Evolutionary conservation across 1,140 invertebrate species (phyloP), one percentile per base, ranked within the genome.

Genomic region (Atopsyche davidsoni): DNA sequence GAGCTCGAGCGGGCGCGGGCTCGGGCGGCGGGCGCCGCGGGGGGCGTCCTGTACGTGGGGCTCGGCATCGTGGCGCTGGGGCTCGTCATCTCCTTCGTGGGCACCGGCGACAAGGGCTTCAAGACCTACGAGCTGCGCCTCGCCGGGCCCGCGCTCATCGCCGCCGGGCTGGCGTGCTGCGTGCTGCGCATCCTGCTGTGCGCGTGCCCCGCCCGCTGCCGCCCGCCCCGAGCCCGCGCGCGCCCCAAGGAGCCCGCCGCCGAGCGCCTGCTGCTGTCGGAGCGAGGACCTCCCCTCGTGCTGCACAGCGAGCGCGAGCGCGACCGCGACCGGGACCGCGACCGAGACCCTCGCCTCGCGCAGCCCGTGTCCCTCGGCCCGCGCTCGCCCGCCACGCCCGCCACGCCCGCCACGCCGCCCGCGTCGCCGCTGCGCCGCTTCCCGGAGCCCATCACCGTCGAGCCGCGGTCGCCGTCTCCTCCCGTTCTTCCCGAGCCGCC

Each of bases 101-200:
- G 89, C 54, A 88, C 87, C 40, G 88, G 89, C 53, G 89, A 92
- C 68, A 89, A 89, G 70, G 87, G 87, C 59, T 92, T 92, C 76
- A 86, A 89, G 68, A 90, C 87, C 39, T 78, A 85, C 31, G 87
- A 90, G 65, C 71, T 92, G 38, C 79, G 85, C 45, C 77, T 90
- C 51, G 87, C 91, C 64, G 89, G 88, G 28, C 89, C 89, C 28
- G 84, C 85, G 31, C 78, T 89, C 49, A 76, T 79, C 55, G 67
- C 75, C 22, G 75, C 73, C 35, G 78, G 78, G 18, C 66, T 79
- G 43, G 66, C 75, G 32, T 79, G 75, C 60, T 80, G 78, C 62
- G 55, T 79, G 51, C 66, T 80, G 48, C 71, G 78, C 49, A 76
- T 80, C 46, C 63, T 75, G 53, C 70, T 79, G 49, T 80, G 78